phyloP scores from a whole-genome alignment of 2,113 vertebrate genomes.

The Nyctibius bracteatus region DNA sequence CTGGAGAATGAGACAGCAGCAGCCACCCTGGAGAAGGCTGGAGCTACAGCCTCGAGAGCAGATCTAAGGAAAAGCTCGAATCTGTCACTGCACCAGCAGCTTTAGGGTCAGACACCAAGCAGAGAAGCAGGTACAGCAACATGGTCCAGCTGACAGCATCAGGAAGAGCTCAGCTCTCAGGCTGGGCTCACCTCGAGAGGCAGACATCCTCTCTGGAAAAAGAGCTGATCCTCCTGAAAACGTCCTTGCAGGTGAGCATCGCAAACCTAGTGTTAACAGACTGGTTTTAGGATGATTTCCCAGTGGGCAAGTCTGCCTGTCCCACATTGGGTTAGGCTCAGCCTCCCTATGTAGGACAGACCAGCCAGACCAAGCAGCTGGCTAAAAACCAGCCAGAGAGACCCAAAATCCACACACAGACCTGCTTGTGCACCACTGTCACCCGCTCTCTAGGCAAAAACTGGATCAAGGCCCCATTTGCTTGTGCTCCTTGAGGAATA shows the following conservation, averaged over 20 bases:
- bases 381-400: not conserved
- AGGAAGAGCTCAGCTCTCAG: not conserved
- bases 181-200: not conserved
- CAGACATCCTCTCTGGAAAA: not conserved
- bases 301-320: not conserved
- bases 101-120: not conserved
- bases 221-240: not conserved
- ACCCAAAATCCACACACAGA: not conserved
- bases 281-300: not conserved
- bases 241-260: not conserved
- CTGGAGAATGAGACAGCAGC: not conserved
- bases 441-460: not conserved
- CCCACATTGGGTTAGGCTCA: not conserved
- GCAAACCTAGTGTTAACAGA: not conserved
- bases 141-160: not conserved
- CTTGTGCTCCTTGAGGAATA: not conserved
- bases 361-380: not conserved
- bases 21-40: not conserved
- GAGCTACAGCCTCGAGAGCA: not conserved
- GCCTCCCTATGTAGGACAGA: constrained; percentile 1
- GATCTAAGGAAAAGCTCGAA: not conserved
- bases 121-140: not conserved
- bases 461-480: not conserved
- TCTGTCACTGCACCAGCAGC: not conserved
- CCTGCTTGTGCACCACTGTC: not conserved